Evolutionary conservation across 2,113 vertebrate species (phyloP), one percentile per base, ranked within the genome.

Genomic region (Percina caprodes): DNA sequence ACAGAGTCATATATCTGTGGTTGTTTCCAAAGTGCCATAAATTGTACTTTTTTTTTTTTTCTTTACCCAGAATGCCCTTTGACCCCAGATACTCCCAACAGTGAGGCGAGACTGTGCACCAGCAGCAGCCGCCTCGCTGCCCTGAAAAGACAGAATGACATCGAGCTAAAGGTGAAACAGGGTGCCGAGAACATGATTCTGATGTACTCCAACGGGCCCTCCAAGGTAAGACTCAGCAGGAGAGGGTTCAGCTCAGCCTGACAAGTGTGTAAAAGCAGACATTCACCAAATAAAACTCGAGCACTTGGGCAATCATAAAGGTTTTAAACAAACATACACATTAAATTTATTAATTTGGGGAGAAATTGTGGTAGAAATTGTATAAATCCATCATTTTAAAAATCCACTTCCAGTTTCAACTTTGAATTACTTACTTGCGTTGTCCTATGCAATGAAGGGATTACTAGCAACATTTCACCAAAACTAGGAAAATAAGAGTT

Each of bases 141-240:
- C 79, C 95, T 99, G 90, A 97, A 99, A 91, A 97, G 98, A 77
- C 98, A 99, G 88, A 94, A 97, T 71, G 97, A 99, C 94, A 99
- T 99, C 88, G 98, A 99, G 91, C 94, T 98, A 87, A 99, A 99
- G 92, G 98, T 99, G 90, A 99, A 99, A 88, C 98, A 99, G 86
- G 98, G 98, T 69, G 98, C 98, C 1, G 98, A 99, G 91, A 99
- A 99, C 92, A 99, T 99, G 98, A 99, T 99, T 92, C 98, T 97
- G 92, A 99, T 98, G 96, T 99, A 99, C 94, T 99, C 98, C 75
- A 99, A 99, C 88, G 97, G 98, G 6, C 95, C 98, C 80, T 99
- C 98, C 69, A 99, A 99, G 96, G 98, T 99, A 96, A 91, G 85
- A 26, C n/a, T 62, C 70, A 35, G n/a, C 4, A 33, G 42, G 54